Percentiles rank a stretch among this genome's conserved stretches.
Evolutionary conservation across 2,888 invertebrate species (phyloP).

Genomic region (Anorthoa munda): DNA sequence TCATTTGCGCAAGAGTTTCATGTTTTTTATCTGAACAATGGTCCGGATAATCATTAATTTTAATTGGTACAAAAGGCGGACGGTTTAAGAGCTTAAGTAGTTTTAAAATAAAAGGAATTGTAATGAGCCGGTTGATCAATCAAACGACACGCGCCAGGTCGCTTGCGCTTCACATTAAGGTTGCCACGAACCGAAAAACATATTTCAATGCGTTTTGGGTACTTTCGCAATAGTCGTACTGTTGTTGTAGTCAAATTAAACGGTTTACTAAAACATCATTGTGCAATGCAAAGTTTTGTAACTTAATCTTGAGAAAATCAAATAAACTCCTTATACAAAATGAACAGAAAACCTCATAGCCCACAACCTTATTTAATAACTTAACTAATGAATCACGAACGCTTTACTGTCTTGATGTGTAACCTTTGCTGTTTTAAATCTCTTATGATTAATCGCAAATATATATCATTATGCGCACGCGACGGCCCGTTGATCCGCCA

Average conservation of each 20-base stretch:
- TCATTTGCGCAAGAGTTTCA: slow-evolving; percentile 57
- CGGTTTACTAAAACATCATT: neutral
- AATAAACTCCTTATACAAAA: neutral
- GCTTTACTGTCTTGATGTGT: slow-evolving; percentile 71
- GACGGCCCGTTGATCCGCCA: slow-evolving; percentile 61
- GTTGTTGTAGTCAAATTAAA: slow-evolving; percentile 10
- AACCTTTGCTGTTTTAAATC: slow-evolving; percentile 66
- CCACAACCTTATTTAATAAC: slow-evolving; percentile 67
- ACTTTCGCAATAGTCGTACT: slow-evolving; percentile 25
- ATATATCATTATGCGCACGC: slow-evolving; percentile 62
- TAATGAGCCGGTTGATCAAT: slow-evolving; percentile 81
- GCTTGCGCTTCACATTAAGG: slow-evolving; percentile 63
- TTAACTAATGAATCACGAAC: slow-evolving; percentile 74
- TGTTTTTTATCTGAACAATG: slow-evolving; percentile 64
- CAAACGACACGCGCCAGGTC: slow-evolving; percentile 80
- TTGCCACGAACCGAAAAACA: slow-evolving; percentile 51
- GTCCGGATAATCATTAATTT: slow-evolving; percentile 73
- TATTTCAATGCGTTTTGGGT: slow-evolving; percentile 13
- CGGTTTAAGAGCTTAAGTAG: slow-evolving; percentile 62
- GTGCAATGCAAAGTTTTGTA: neutral
- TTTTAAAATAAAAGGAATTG: slow-evolving; percentile 70
- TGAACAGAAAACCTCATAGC: slow-evolving; percentile 15
- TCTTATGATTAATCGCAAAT: slow-evolving; percentile 70
- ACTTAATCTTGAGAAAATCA: neutral
- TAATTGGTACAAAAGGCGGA: slow-evolving; percentile 74